These are phyloP conservation scores for Cyrtorhinus lividipennis DNA, from an alignment of 1,140 invertebrate genomes.

Conservation along the genomic window DNA sequence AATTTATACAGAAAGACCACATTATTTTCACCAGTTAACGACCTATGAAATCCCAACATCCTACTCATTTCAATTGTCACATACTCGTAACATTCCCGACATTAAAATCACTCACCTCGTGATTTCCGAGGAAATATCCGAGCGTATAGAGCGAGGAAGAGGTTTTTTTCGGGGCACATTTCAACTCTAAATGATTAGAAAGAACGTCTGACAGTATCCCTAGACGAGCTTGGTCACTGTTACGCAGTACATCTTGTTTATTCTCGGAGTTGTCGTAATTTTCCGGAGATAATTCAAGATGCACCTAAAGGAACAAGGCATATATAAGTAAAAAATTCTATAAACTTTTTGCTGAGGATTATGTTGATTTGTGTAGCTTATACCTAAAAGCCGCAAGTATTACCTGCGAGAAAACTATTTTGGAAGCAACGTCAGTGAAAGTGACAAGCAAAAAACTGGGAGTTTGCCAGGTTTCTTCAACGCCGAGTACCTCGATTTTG, in stretches of 20 bases:
- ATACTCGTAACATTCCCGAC: too few species aligned
- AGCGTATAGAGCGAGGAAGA: constrained; percentile 35
- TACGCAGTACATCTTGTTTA: constrained; percentile 41
- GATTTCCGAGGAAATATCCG: constrained; percentile 59
- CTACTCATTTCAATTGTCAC: too few species aligned
- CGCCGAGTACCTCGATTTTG: constrained; percentile 57
- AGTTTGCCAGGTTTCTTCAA: constrained; percentile 71
- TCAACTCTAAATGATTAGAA: constrained; percentile 48
- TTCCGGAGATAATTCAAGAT: constrained; percentile 40
- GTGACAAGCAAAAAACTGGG: constrained; percentile 59
- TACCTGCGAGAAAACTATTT: constrained; percentile 69
- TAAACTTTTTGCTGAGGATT: too few species aligned
- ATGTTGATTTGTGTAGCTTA: too few species aligned
- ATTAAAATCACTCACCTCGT: constrained; percentile 43
- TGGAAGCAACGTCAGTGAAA: constrained; percentile 43
- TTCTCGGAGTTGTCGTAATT: constrained; percentile 44
- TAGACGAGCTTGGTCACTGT: constrained; percentile 47
- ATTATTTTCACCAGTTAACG: too few species aligned
- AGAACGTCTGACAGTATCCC: constrained; percentile 66
- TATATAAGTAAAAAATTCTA: too few species aligned
- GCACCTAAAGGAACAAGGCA: constrained; percentile 34
- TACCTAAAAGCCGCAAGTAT: too few species aligned
- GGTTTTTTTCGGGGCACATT: constrained; percentile 36
- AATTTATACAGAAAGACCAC: too few species aligned
- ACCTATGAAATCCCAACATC: too few species aligned